These are phyloP conservation scores for Lordiphosa fenestrarum DNA, from an alignment of 2,888 invertebrate species.

Conservation along the genomic window DNA sequence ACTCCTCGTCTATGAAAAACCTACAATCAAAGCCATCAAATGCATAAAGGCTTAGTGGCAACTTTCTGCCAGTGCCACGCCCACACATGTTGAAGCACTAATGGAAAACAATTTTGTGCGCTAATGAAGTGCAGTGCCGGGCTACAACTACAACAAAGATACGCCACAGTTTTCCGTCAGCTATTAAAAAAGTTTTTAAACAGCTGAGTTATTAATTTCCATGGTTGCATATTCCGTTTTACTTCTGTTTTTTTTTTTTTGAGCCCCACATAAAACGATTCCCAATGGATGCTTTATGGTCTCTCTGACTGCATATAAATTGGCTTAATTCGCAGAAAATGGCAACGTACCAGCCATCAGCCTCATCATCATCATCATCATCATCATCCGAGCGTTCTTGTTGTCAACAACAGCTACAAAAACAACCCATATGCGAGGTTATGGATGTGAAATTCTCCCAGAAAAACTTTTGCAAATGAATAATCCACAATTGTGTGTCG, in stretches of 20 bases:
- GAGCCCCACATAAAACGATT: conserved; percentile 6
- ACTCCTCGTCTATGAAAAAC: conserved; percentile 19
- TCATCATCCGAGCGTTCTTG: conserved; percentile 25
- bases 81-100: conserved; percentile 35
- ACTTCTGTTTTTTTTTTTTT: conserved; percentile 14
- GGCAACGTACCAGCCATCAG: conserved; percentile 43
- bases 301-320: conserved; percentile 50
- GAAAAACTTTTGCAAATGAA: conserved; percentile 63
- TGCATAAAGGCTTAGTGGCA: conserved; percentile 68
- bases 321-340: conserved; percentile 70
- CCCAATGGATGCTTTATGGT: conserved; percentile 25
- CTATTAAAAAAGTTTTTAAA: conserved; percentile 44
- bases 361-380: conserved; percentile 21
- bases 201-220: conserved; percentile 53
- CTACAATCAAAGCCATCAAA: conserved; percentile 68
- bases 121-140: conserved; percentile 58
- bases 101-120: conserved; percentile 62
- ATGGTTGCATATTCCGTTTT: conserved; percentile 31
- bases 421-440: conserved; percentile 14
- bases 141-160: conserved; percentile 16
- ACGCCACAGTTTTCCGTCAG: conserved; percentile 6
- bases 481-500: conserved; percentile 63
- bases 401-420: conserved; percentile 38
- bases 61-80: conserved; percentile 28
- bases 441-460: conserved; percentile 24